Evolutionary conservation across 2,888 invertebrate species (phyloP).

Genomic region (Aphodius granarius): DNA sequence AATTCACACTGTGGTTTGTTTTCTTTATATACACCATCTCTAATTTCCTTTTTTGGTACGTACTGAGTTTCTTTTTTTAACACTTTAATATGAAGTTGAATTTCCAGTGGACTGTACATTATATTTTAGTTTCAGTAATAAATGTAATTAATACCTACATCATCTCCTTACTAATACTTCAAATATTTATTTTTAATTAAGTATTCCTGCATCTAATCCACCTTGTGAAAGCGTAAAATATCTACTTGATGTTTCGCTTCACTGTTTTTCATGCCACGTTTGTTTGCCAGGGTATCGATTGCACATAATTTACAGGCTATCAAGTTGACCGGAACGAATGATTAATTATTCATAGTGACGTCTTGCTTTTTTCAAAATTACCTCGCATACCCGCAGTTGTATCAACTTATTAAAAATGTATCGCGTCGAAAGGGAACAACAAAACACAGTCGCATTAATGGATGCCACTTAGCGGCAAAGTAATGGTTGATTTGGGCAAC

Average conservation of each 20-base stretch:
- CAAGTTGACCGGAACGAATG: slow-evolving; percentile 1
- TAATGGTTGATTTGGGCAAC: not conserved
- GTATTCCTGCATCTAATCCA: not conserved
- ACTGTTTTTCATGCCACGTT: not conserved
- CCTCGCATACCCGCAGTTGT: not conserved
- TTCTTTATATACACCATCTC: no score
- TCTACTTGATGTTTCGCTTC: not conserved
- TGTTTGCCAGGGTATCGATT: not conserved
- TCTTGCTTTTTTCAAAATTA: slow-evolving; percentile 24
- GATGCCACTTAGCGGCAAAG: not conserved
- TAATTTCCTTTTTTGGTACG: no score
- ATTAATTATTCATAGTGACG: slow-evolving; percentile 24
- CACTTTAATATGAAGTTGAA: no score
- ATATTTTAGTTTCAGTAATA: no score
- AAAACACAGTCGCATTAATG: not conserved
- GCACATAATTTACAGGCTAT: not conserved
- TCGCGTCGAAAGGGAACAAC: not conserved
- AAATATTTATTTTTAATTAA: not conserved
- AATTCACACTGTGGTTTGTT: no score
- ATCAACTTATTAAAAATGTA: slow-evolving; percentile 20
- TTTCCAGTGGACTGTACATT: no score
- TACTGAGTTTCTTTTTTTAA: no score
- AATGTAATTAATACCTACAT: no score
- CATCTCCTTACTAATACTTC: not conserved
- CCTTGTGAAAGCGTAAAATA: not conserved